These are phyloP conservation scores for Ramphastos sulfuratus DNA, from an alignment of 2,113 vertebrate species.

Conservation along the genomic window DNA sequence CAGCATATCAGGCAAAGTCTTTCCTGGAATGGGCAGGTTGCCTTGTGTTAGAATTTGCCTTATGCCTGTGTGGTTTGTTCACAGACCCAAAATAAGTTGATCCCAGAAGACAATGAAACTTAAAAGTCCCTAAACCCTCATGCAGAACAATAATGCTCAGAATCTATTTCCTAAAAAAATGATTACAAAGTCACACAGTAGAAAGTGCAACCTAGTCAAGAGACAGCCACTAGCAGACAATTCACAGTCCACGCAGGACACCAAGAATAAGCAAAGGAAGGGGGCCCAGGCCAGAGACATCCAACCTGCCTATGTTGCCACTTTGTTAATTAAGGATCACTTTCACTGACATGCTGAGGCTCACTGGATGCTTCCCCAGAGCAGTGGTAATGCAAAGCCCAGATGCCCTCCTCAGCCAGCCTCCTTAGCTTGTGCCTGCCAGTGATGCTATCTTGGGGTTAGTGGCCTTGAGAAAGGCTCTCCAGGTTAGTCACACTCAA, in stretches of 20 bases:
- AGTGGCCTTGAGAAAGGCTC: background rate
- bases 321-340: background rate
- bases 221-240: background rate
- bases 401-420: background rate
- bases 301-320: rapidly evolving
- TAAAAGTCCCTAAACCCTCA: background rate
- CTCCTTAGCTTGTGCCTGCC: background rate
- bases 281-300: background rate
- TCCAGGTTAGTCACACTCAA: background rate
- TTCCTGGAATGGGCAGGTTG: background rate
- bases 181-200: background rate
- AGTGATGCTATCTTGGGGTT: background rate
- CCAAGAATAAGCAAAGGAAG: background rate
- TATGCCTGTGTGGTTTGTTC: background rate
- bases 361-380: background rate
- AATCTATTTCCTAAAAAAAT: background rate
- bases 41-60: background rate
- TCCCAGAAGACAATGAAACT: background rate
- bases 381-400: background rate
- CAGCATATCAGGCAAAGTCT: background rate
- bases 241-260: background rate
- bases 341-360: background rate
- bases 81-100: background rate
- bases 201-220: background rate
- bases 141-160: background rate